Evolutionary conservation across 1,140 invertebrate species (phyloP).

Genomic region (Trypoxylus dichotomus): DNA sequence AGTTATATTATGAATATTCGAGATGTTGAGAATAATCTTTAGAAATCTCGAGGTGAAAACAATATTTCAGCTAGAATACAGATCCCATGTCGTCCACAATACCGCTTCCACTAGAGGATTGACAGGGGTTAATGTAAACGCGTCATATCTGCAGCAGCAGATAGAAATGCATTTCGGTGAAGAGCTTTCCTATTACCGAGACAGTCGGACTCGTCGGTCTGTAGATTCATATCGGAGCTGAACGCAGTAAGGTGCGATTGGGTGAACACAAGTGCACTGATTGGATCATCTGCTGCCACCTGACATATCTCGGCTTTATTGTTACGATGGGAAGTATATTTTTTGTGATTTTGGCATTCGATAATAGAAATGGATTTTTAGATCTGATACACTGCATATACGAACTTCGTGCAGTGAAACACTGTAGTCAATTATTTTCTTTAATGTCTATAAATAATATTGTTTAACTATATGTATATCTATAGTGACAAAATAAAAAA

Average conservation of each 20-base stretch:
- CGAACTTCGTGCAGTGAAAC: not conserved
- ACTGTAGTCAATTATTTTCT: not conserved
- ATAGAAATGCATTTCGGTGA: slow-evolving; percentile 25
- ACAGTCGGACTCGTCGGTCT: not conserved
- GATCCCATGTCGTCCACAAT: not conserved
- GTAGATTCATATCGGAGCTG: slow-evolving; percentile 16
- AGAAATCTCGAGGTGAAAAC: not conserved
- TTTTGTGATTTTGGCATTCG: slow-evolving; percentile 20
- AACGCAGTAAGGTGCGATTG: slow-evolving; percentile 27
- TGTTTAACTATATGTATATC: not conserved
- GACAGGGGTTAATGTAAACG: slow-evolving; percentile 26
- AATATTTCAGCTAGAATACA: not conserved
- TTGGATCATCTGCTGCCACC: slow-evolving; percentile 28
- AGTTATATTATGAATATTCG: not conserved
- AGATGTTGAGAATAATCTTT: not conserved
- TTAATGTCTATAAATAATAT: not conserved
- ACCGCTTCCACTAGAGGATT: slow-evolving; percentile 15
- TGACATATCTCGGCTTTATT: slow-evolving; percentile 28
- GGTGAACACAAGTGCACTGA: slow-evolving; percentile 29
- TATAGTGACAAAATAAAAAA: too few species aligned
- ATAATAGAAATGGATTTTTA: slow-evolving; percentile 21
- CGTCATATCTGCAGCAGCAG: slow-evolving; percentile 25
- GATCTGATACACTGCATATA: slow-evolving; percentile 14
- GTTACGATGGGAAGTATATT: slow-evolving; percentile 22
- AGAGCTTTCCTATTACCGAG: slow-evolving; percentile 24